Evolutionary conservation across 2,888 invertebrate species (phyloP), one percentile per base, ranked within the genome.

Genomic region (Athalia circularis): DNA sequence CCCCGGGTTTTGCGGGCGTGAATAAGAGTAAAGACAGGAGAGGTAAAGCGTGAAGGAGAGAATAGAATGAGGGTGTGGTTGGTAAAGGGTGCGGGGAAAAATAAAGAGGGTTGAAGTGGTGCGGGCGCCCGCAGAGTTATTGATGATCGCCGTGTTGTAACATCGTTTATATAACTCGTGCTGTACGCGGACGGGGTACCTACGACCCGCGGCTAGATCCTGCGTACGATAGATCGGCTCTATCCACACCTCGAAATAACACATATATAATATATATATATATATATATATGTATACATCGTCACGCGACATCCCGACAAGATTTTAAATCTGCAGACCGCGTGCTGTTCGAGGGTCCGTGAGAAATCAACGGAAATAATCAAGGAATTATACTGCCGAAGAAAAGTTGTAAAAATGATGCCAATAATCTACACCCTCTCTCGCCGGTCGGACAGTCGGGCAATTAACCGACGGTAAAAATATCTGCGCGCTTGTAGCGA

Each of bases 141-240:
- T 86, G 87, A 87, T 88, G 87, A 84, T 85, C 83, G 80, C 80
- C 83, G 83, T 82, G 83, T 82, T 80, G 83, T 82, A 79, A 82
- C 83, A 82, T 86, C 87, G 86, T 87, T 87, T 88, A 87, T 87
- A 87, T 87, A 72, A 72, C 72, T 72, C 72, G 57, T 72, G 15
- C 47, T 13, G 52, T 9, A 29, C 45, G 67, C 13, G 48, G 48
- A 8, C 15, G 9, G 54, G 54, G 8, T n/a, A n/a, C 54, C 54
- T 8, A n/a, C n/a, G 8, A 11, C 54, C n/a, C 9, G 54, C n/a
- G 8, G 8, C 3, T 54, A n/a, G 54, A 11, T 54, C 3, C 54
- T 54, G 3, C 50, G 1, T 65, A 15, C 65, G n/a, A 15, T 4
- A 45, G 65, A 47, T 67, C 13, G 48, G 50, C 67, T 48, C 50